These are phyloP conservation scores for Tetranychus cinnabarinus DNA, from an alignment of 1,140 invertebrate genomes.

Conservation along the genomic window DNA sequence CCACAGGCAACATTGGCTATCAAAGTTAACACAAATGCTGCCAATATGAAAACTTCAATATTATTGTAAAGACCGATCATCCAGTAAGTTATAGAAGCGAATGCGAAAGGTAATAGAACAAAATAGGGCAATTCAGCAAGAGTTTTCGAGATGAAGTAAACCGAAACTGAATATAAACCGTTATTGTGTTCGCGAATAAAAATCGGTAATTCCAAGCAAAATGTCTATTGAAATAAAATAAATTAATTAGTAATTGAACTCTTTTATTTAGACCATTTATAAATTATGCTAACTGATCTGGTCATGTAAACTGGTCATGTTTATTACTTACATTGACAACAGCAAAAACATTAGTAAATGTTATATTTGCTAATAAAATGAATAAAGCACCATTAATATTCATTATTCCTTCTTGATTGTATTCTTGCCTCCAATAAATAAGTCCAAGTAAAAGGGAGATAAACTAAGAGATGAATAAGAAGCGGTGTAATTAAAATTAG, in stretches of 20 bases:
- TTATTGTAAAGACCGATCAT: slow-evolving; percentile 22
- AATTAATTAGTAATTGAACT: slow-evolving; percentile 2
- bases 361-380: slow-evolving; percentile 74
- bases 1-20: slow-evolving; percentile 23
- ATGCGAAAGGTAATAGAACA: slow-evolving; percentile 52
- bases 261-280: background rate
- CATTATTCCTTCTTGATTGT: slow-evolving; percentile 67
- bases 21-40: slow-evolving; percentile 17
- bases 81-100: slow-evolving; percentile 59
- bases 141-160: slow-evolving; percentile 72
- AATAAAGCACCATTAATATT: slow-evolving; percentile 88
- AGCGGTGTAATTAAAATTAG: background rate
- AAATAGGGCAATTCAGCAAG: slow-evolving; percentile 39
- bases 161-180: slow-evolving; percentile 72
- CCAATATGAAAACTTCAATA: slow-evolving; percentile 18
- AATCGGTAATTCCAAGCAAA: slow-evolving; percentile 68
- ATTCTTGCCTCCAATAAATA: slow-evolving; percentile 60
- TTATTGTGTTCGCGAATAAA: slow-evolving; percentile 73
- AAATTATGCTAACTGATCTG: too few species aligned
- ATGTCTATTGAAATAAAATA: slow-evolving; percentile 37
- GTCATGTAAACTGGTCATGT: background rate
- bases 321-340: slow-evolving; percentile 56
- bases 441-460: slow-evolving; percentile 60
- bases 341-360: slow-evolving; percentile 69
- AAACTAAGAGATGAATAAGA: slow-evolving; percentile 30